Evolutionary conservation across 2,888 invertebrate species (phyloP).

Genomic region (Cactoblastis cactorum): DNA sequence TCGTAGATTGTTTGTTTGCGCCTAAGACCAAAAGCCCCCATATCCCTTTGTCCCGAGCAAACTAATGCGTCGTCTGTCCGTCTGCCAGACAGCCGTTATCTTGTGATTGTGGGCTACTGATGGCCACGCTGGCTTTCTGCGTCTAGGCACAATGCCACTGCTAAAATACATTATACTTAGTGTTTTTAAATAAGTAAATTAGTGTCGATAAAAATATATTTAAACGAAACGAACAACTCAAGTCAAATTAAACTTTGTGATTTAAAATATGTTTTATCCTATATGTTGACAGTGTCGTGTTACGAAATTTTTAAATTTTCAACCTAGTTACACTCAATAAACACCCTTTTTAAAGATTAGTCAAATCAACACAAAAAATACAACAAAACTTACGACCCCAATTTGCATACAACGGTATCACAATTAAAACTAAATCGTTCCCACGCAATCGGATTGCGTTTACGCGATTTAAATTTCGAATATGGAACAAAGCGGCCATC

Average conservation of each 20-base stretch:
- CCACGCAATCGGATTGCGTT: constrained; percentile 13
- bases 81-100: neutral
- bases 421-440: constrained; percentile 22
- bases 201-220: too few relatives aligned
- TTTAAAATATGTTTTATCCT: too few relatives aligned
- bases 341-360: neutral
- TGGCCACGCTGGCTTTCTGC: too few relatives aligned
- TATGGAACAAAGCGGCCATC: constrained; percentile 6
- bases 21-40: neutral
- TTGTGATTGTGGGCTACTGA: neutral
- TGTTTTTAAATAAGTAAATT: too few relatives aligned
- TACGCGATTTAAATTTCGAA: constrained; percentile 8
- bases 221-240: too few relatives aligned
- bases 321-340: too few relatives aligned
- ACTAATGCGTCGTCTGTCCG: neutral
- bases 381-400: neutral
- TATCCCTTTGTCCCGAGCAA: neutral
- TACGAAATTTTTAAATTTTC: too few relatives aligned
- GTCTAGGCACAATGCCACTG: too few relatives aligned
- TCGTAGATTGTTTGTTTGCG: neutral
- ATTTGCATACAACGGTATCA: constrained; percentile 9
- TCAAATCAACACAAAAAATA: neutral
- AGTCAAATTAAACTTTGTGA: too few relatives aligned
- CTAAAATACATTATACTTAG: too few relatives aligned
- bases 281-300: too few relatives aligned